Evolutionary conservation across 1,140 invertebrate species (phyloP), one percentile per base, ranked within the genome.

Genomic region (Ceratina australensis): DNA sequence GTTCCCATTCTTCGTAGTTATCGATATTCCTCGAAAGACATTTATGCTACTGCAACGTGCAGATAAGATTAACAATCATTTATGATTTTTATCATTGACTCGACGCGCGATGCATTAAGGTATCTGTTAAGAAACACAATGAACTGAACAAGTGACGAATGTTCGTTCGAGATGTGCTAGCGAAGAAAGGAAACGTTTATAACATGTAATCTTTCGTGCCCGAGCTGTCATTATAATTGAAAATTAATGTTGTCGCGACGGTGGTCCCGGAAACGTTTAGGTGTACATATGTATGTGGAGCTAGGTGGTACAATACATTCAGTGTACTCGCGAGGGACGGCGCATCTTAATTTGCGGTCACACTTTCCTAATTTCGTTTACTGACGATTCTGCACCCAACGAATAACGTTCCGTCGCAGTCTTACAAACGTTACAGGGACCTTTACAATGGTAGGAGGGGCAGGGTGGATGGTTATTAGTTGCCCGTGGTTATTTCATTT

Each of bases 271-370:
- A 57, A 49, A 65, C 10, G 72, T 59, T 26, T 13, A 26, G 49
- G 33, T 16, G 16, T 56, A 42, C 28, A 49, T 52, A 26, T 52
- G 13, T 54, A 18, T 57, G 20, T 42, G 64, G 4, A 52, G 52
- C 54, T 28, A 22, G 12, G 57, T 7, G 24, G 8, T 47, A 18
- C 3, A 18, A 50, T 66, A 26, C 42, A 15, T 63, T n/a, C n/a
- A 13, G 12, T 24, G 50, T 59, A 49, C 33, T 50, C 3, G 42
- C 65, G 24, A 33, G 63, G 15, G 54, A 76, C 47, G 59, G 59
- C 73, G 80, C 73, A 52, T 83, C 84, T 86, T 83, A 86, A 86
- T 85, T 86, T 80, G 84, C 84, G 83, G 80, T 86, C 71, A 69
- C 73, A 69, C 76, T 77, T 85, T 85, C 74, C 78, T 86, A 80